Evolutionary conservation across 2,888 invertebrate species (phyloP).

Genomic region (Biston stratarius): DNA sequence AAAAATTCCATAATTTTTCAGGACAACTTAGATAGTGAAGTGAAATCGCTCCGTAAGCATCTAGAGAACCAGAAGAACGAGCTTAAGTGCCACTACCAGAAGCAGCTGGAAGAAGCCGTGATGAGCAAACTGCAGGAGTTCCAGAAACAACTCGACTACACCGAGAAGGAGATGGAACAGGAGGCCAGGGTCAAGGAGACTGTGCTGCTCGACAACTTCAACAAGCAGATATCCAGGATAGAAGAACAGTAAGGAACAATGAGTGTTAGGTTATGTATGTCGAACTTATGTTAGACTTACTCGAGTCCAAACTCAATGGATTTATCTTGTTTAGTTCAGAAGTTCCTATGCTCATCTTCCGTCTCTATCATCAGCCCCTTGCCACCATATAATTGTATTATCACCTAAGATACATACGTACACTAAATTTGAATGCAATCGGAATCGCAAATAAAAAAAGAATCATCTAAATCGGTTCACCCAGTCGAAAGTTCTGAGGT

Average conservation of each 20-base stretch:
- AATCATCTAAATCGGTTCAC: no score
- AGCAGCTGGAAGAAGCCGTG: slow-evolving; percentile 92
- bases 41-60: slow-evolving; percentile 82
- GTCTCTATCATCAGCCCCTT: no score
- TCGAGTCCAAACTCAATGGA: no score
- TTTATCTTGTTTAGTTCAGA: no score
- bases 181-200: slow-evolving; percentile 89
- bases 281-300: no score
- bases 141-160: slow-evolving; percentile 89
- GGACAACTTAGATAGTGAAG: slow-evolving; percentile 83
- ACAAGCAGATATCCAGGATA: slow-evolving; percentile 90
- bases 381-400: no score
- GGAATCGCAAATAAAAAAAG: no score
- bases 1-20: slow-evolving; percentile 45
- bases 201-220: slow-evolving; percentile 89
- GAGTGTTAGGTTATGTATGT: background rate
- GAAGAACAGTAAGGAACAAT: slow-evolving; percentile 79
- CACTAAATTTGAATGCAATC: no score
- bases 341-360: no score
- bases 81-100: slow-evolving; percentile 91
- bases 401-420: no score
- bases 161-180: slow-evolving; percentile 88
- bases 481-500: no score
- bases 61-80: slow-evolving; percentile 89
- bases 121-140: slow-evolving; percentile 92